phyloP scores from a whole-genome alignment of 2,888 invertebrate species.

The Cryptosula pallasiana region DNA sequence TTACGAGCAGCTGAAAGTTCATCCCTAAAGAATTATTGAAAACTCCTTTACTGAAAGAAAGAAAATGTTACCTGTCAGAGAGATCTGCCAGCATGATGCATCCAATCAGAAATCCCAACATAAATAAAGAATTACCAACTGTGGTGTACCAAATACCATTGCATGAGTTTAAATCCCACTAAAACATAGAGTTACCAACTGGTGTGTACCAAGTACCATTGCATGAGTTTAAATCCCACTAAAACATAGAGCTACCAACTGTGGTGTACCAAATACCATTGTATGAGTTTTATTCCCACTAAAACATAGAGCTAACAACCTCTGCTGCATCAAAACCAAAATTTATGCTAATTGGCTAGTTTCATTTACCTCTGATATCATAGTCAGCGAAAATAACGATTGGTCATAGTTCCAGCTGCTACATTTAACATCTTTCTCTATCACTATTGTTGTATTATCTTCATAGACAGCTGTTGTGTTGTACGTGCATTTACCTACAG shows the following conservation, averaged over 20 bases:
- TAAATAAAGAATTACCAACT: background rate
- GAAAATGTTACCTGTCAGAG: constrained; percentile 21
- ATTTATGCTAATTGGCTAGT: background rate
- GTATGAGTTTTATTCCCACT: background rate
- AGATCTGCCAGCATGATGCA: constrained; percentile 13
- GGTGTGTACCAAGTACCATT: background rate
- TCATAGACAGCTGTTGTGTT: background rate
- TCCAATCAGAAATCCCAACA: constrained; percentile 13
- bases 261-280: background rate
- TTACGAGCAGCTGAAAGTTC: too few species aligned
- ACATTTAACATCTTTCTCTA: constrained; percentile 7
- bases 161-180: constrained; percentile 23
- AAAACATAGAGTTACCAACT: background rate
- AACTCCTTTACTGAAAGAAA: too few species aligned
- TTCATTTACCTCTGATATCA: constrained; percentile 11
- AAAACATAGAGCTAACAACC: background rate
- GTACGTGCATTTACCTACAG: constrained; percentile 14
- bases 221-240: constrained; percentile 19
- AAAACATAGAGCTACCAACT: background rate
- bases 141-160: background rate
- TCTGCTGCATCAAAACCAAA: background rate
- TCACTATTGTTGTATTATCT: background rate
- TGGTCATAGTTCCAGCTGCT: constrained; percentile 11
- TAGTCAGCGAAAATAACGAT: background rate
- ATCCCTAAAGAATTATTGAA: too few species aligned